Conservation (phyloP, 2,113 vertebrate species). For the Silurus meridionalis region DNA sequence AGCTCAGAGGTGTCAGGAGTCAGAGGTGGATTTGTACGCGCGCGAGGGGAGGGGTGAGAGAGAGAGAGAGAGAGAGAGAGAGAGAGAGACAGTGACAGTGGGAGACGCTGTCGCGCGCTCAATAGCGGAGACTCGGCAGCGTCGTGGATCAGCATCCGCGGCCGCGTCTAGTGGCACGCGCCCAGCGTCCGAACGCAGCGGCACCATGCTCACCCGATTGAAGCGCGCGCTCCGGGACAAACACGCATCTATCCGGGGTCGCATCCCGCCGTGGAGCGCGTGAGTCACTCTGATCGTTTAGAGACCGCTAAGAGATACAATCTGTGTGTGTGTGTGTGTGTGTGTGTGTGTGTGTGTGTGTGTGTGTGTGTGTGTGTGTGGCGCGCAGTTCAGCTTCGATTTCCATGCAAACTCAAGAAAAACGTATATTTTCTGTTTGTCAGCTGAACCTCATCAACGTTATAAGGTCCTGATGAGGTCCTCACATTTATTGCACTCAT, state of each 20-base stretch:
- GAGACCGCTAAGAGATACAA: no score
- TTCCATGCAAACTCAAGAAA: not conserved
- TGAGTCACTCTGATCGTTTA: not conserved
- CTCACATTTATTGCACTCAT: not conserved
- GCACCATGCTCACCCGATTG: not conserved
- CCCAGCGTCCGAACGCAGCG: not conserved
- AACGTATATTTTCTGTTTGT: not conserved
- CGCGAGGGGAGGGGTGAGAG: not conserved
- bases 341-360: no score
- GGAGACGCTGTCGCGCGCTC: no score
- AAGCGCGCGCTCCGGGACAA: not conserved
- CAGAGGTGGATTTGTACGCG: not conserved
- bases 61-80: not conserved
- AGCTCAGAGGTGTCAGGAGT: not conserved
- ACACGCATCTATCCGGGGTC: not conserved
- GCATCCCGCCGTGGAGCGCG: not conserved
- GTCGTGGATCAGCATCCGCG: not conserved
- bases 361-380: no score
- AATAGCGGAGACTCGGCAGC: not conserved
- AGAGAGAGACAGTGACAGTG: not conserved
- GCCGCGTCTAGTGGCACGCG: not conserved
- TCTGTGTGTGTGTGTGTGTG: no score
- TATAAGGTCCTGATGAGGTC: no score
- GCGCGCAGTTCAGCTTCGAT: not conserved
- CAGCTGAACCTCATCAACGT: not conserved